Percentiles rank a stretch among this genome's conserved stretches.
Conservation (phyloP, 2,888 invertebrate genomes). For the Hymenopus coronatus region DNA sequence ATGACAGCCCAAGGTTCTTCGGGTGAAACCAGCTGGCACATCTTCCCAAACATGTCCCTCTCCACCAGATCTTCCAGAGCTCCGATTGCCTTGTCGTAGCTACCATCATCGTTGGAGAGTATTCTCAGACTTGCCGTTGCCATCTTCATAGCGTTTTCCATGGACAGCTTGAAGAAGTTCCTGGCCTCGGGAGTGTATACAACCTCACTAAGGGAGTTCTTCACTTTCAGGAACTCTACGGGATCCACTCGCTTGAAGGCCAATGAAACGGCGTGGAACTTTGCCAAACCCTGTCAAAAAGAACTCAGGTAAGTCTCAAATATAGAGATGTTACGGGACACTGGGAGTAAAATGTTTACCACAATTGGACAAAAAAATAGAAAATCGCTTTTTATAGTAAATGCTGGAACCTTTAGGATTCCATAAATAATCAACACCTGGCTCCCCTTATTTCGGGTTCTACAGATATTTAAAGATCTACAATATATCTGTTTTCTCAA, state of each 20-base stretch:
- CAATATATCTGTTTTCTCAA: too few species aligned
- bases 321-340: too few species aligned
- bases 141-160: constrained; percentile 26
- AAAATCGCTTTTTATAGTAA: too few species aligned
- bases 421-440: too few species aligned
- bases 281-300: constrained; percentile 35
- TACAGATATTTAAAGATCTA: too few species aligned
- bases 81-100: constrained; percentile 10
- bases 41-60: constrained; percentile 21
- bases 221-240: constrained; percentile 20
- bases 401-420: too few species aligned
- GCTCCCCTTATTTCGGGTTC: too few species aligned
- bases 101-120: constrained; percentile 11
- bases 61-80: constrained; percentile 10
- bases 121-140: constrained; percentile 23
- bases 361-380: too few species aligned
- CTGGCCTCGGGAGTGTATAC: constrained; percentile 24
- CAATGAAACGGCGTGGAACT: constrained; percentile 38
- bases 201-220: constrained; percentile 20
- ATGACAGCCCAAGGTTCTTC: constrained; percentile 27
- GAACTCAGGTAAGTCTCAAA: not conserved
- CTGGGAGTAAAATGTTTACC: too few species aligned
- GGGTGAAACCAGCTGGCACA: constrained; percentile 24
- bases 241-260: constrained; percentile 37
- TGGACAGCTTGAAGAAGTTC: constrained; percentile 22